These are phyloP conservation scores for Leucoma salicis DNA, from an alignment of 2,888 invertebrate species.

Conservation along the genomic window DNA sequence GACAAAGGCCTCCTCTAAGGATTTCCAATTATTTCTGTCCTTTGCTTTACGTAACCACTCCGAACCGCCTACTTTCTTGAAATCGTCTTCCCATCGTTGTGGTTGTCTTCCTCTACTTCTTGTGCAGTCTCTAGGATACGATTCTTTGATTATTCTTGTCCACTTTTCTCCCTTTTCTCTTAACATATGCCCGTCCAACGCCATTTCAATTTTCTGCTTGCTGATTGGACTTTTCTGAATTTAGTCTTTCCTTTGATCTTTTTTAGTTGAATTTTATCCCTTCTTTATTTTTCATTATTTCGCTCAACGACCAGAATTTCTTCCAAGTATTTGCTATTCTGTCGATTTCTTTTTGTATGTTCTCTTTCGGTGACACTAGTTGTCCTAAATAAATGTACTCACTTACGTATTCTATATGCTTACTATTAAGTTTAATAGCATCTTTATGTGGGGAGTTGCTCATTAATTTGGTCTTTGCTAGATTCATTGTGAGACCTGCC, in stretches of 20 bases:
- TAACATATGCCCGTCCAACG: conserved; percentile 4
- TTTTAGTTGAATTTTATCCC: conserved; percentile 2
- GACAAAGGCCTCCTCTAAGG: conserved; percentile 2
- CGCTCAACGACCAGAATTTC: too few relatives aligned
- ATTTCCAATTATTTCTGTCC: neutral
- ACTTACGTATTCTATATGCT: too few relatives aligned
- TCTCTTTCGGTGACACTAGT: too few relatives aligned
- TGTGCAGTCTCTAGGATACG: conserved; percentile 3
- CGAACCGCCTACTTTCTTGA: too few relatives aligned
- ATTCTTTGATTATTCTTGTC: conserved; percentile 7
- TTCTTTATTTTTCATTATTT: conserved; percentile 2
- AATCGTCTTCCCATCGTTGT: conserved; percentile 1
- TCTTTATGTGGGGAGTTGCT: too few relatives aligned
- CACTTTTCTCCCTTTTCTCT: conserved; percentile 4
- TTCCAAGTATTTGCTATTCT: conserved; percentile 5
- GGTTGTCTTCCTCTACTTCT: conserved; percentile 6
- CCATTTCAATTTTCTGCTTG: conserved; percentile 4
- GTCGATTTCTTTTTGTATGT: neutral
- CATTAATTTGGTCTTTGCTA: neutral
- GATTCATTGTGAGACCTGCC: neutral
- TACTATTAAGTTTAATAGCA: too few relatives aligned
- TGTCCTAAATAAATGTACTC: too few relatives aligned
- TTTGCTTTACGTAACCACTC: too few relatives aligned
- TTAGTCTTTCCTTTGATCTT: conserved; percentile 3
- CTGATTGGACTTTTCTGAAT: neutral